Evolutionary conservation across 2,888 invertebrate species (phyloP).

Genomic region (Campoplex capitator): DNA sequence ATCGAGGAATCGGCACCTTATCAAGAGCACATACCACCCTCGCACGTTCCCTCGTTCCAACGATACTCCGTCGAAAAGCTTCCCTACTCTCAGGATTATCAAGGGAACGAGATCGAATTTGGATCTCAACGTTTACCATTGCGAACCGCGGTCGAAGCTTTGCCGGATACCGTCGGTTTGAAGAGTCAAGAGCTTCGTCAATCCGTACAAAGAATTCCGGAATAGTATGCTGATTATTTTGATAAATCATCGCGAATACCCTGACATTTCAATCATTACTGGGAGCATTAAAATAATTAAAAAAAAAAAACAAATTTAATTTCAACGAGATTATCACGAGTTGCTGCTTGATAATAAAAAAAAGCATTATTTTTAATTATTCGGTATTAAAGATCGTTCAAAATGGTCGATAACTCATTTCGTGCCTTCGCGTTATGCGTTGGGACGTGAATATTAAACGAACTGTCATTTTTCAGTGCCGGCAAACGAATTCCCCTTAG

Average conservation of each 20-base stretch:
- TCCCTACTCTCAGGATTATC: conserved; percentile 74
- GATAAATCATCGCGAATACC: background rate
- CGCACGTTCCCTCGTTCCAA: conserved; percentile 81
- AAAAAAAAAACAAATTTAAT: background rate
- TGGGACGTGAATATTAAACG: background rate
- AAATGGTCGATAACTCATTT: background rate
- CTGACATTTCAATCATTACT: background rate
- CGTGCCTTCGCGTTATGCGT: background rate
- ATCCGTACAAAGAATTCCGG: conserved; percentile 59
- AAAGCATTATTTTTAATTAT: background rate
- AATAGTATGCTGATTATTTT: conserved; percentile 53
- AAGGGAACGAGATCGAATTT: conserved; percentile 75
- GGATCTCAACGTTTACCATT: conserved; percentile 87
- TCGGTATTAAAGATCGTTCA: background rate
- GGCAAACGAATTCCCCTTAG: conserved; percentile 87
- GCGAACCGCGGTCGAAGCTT: conserved; percentile 90
- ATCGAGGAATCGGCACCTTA: conserved; percentile 71
- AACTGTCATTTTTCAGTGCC: conserved; percentile 57
- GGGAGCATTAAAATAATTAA: background rate
- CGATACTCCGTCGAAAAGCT: conserved; percentile 85
- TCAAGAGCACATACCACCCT: conserved; percentile 71
- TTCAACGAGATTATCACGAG: background rate
- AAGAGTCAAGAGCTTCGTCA: conserved; percentile 67
- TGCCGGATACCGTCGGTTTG: conserved; percentile 72
- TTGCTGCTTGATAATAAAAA: background rate